These are phyloP conservation scores for Portevinia maculata DNA, from an alignment of 2,888 invertebrate genomes.

Conservation along the genomic window DNA sequence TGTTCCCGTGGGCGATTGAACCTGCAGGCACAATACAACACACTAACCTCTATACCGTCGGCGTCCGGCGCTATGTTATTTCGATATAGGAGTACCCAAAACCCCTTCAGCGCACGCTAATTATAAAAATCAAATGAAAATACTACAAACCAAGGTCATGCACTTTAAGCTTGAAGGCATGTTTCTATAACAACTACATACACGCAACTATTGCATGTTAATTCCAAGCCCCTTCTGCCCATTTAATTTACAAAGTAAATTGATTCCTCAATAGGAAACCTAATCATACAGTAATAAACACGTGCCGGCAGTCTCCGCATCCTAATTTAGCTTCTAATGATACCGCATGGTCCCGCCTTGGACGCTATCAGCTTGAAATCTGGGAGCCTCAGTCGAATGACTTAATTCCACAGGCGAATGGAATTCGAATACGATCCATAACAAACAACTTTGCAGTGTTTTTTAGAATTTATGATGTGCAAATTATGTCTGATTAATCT, in stretches of 20 bases:
- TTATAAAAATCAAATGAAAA: no score
- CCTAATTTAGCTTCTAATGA: constrained; percentile 34
- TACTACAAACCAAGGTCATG: no score
- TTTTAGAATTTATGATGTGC: constrained; percentile 61
- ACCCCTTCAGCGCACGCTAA: no score
- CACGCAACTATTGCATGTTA: background rate
- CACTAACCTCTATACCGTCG: no score
- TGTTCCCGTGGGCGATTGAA: no score
- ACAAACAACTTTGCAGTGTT: constrained; percentile 14
- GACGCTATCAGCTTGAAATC: constrained; percentile 63
- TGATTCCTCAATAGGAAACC: constrained; percentile 68
- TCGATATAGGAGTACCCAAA: no score
- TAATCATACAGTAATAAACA: constrained; percentile 58
- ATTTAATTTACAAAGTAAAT: constrained; percentile 59
- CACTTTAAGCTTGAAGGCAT: no score
- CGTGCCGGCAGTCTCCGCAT: constrained; percentile 47
- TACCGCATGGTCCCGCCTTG: constrained; percentile 33
- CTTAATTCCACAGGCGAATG: constrained; percentile 43
- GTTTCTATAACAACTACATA: no score
- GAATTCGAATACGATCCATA: constrained; percentile 51
- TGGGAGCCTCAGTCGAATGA: constrained; percentile 39
- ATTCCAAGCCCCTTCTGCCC: constrained; percentile 32
- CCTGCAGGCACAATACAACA: no score
- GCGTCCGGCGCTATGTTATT: no score
- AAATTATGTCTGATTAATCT: constrained; percentile 65